Conservation (phyloP, 2,888 invertebrate genomes). For the Ecliptopera silaceata region DNA sequence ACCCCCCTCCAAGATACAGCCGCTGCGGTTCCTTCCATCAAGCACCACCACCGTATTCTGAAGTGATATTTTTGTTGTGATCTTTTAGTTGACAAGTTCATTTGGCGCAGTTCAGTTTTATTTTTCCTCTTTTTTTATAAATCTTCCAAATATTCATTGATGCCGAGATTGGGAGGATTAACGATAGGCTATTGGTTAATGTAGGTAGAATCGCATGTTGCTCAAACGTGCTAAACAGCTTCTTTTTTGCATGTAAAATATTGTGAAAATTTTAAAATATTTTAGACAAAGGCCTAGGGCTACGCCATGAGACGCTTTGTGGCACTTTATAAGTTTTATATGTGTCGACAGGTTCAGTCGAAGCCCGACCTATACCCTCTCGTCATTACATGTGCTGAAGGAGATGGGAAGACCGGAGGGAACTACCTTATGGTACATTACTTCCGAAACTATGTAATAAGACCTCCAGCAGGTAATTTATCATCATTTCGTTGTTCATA, state of each 20-base stretch:
- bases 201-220: not conserved
- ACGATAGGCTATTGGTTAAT: conserved; percentile 4
- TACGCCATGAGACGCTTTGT: too few relatives aligned
- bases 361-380: conserved; percentile 93
- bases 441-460: conserved; percentile 88
- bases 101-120: conserved; percentile 45
- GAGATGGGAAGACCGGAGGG: conserved; percentile 86
- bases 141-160: conserved; percentile 6
- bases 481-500: not conserved
- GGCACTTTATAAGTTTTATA: not conserved
- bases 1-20: conserved; percentile 92
- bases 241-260: conserved; percentile 10
- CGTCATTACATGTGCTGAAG: conserved; percentile 90
- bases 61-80: conserved; percentile 79
- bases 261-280: not conserved
- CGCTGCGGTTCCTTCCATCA: conserved; percentile 92
- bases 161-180: not conserved
- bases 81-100: conserved; percentile 37
- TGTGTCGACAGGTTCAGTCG: conserved; percentile 87
- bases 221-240: conserved; percentile 5
- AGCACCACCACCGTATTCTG: conserved; percentile 92
- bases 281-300: too few relatives aligned
- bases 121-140: conserved; percentile 7
- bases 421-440: conserved; percentile 93
- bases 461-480: conserved; percentile 85